Evolutionary conservation across 35 echinoderm and acorn worm genomes (phyloP).

Genomic region (Stichopus chloronotus): DNA sequence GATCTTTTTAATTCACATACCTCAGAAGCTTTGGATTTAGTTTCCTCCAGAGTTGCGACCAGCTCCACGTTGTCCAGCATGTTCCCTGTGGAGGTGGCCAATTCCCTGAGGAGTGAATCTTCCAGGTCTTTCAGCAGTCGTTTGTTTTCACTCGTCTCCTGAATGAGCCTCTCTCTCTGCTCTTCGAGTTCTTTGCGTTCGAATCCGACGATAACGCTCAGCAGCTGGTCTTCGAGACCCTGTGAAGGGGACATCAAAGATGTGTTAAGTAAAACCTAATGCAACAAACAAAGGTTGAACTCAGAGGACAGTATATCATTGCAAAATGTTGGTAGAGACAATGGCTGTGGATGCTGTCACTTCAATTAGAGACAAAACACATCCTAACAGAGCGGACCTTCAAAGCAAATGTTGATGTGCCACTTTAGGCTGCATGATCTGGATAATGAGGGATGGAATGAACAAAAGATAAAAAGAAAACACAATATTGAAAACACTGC

Average conservation of each 20-base stretch:
- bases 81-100: constrained; percentile 98
- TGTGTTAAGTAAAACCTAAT: background rate
- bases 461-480: too few species aligned
- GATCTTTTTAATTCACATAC: constrained; percentile 43
- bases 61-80: constrained; percentile 98
- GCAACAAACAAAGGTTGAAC: background rate
- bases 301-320: background rate
- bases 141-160: constrained; percentile 99
- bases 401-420: too few species aligned
- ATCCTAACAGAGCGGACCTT: too few species aligned
- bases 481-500: too few species aligned
- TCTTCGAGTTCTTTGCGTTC: constrained; percentile 98
- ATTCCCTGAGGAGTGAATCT: constrained; percentile 92
- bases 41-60: constrained; percentile 92
- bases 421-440: too few species aligned
- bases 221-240: constrained; percentile 97
- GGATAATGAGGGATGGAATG: too few species aligned
- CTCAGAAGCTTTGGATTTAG: constrained; percentile 98
- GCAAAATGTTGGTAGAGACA: too few species aligned
- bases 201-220: constrained; percentile 98
- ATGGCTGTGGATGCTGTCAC: too few species aligned
- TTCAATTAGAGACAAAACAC: too few species aligned
- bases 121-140: constrained; percentile 93
- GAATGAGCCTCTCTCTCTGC: constrained; percentile 96
- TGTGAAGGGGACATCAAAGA: constrained; percentile 14